Conservation (phyloP, 2,797 vertebrate species). For the Mormyrus hasselquistii region DNA sequence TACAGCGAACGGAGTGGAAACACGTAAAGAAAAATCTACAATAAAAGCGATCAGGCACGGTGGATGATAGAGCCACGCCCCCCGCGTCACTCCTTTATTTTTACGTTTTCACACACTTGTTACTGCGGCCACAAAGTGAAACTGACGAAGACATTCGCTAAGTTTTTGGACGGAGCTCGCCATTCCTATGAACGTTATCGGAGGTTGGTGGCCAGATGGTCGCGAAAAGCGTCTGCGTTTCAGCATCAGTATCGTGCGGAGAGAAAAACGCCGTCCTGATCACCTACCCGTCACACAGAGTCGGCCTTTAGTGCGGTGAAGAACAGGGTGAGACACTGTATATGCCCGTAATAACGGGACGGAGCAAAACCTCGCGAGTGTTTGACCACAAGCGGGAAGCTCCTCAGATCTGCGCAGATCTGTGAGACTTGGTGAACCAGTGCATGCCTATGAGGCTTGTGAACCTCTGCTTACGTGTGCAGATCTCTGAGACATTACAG, state of each 20-base stretch:
- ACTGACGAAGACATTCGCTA: not conserved
- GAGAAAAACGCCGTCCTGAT: not conserved
- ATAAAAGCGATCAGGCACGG: not conserved
- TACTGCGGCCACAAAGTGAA: not conserved
- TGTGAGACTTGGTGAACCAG: not conserved
- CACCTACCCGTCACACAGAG: not conserved
- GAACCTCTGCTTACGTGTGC: not conserved
- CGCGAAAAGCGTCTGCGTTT: not conserved
- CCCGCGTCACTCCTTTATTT: not conserved
- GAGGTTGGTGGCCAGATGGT: not conserved
- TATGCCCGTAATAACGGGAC: not conserved
- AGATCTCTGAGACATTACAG: not conserved
- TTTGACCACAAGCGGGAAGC: not conserved
- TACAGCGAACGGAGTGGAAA: not conserved
- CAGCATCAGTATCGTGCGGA: not conserved
- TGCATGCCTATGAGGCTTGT: not conserved
- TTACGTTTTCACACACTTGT: not conserved
- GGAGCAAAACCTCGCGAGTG: not conserved
- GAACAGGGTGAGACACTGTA: not conserved
- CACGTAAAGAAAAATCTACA: not conserved
- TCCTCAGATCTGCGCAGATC: not conserved
- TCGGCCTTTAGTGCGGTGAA: not conserved
- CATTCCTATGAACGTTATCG: not conserved
- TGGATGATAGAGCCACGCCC: not conserved
- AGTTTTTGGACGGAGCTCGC: not conserved